Evolutionary conservation across 2,797 vertebrate species (phyloP), one percentile per base, ranked within the genome.

Genomic region (Phataginus tricuspis): DNA sequence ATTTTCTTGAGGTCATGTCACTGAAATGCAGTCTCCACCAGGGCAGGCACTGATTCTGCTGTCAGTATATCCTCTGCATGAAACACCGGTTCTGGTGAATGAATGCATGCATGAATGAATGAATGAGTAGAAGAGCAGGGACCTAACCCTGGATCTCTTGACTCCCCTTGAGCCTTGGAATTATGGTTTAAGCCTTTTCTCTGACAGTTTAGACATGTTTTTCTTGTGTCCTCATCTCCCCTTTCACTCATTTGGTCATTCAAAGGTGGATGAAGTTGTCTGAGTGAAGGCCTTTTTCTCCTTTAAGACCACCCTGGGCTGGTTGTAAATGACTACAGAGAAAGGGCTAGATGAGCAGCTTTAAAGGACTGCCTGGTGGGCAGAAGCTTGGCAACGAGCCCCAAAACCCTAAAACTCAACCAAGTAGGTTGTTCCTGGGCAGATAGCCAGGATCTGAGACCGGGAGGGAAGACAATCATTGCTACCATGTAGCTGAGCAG

Each of bases 1-100:
- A 69, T 75, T 88, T 96, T 69, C 91, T 64, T 75, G 79, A 72
- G 90, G 45, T 91, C 69, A 84, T 29, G 57, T 59, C 5, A n/a
- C 42, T 53, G n/a, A 59, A 66, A 31, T 27, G 9, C 69, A 61
- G 4, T 72, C 31, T 78, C 53, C 53, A 15, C 2, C 42, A 88
- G 82, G 89, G 21, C 13, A 23, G 61, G n/a, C 59, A 45, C 29
- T 78, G 55, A 39, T 66, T 63, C 37, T 34, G 5, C 37, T 71
- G 25, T 53, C 86, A 4, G 14, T 37, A 5, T 27, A 7, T n/a
- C 78, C 31, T 71, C 74, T 68, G 49, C 29, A 1, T 39, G 49
- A 75, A 61, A 71, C 75, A 37, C 23, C 23, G 8, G 9, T 49
- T 92, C 49, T 85, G 9, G 29, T 55, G 39, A 45, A 78, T 19